phyloP scores from a whole-genome alignment of 2,797 vertebrate species.

The Cryptoprocta ferox region DNA sequence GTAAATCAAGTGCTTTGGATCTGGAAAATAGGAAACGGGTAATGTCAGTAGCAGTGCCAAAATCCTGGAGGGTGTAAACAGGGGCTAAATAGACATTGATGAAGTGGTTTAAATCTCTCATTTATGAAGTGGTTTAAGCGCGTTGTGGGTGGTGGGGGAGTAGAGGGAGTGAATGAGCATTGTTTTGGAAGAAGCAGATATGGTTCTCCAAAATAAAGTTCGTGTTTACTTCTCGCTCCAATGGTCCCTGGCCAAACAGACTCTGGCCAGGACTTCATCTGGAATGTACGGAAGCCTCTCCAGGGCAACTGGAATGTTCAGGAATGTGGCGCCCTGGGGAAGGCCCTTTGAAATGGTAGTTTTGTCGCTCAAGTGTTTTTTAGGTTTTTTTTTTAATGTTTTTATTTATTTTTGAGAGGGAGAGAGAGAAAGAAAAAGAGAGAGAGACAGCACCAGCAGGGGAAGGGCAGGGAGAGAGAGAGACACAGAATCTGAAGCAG shows the following conservation, averaged over 20 bases:
- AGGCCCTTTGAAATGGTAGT: neutral
- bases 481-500: too few relatives aligned
- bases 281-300: neutral
- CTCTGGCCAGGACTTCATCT: neutral
- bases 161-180: accelerated
- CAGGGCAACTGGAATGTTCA: neutral
- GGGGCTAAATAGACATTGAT: too few relatives aligned
- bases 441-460: too few relatives aligned
- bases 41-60: neutral
- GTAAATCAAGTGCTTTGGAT: neutral
- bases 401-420: too few relatives aligned
- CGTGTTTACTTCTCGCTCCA: neutral
- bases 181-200: neutral
- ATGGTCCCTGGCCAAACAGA: neutral
- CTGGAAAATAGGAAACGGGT: neutral
- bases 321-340: neutral
- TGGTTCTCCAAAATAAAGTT: neutral
- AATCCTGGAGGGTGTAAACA: neutral
- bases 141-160: too few relatives aligned
- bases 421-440: too few relatives aligned
- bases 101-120: neutral
- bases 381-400: too few relatives aligned
- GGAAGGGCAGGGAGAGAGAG: too few relatives aligned
- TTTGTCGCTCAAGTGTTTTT: neutral
- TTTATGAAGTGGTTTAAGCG: neutral